Percentiles rank a stretch among this genome's conserved stretches.
Conservation (phyloP, 1,140 invertebrate species). For the Phthorimaea operculella region DNA sequence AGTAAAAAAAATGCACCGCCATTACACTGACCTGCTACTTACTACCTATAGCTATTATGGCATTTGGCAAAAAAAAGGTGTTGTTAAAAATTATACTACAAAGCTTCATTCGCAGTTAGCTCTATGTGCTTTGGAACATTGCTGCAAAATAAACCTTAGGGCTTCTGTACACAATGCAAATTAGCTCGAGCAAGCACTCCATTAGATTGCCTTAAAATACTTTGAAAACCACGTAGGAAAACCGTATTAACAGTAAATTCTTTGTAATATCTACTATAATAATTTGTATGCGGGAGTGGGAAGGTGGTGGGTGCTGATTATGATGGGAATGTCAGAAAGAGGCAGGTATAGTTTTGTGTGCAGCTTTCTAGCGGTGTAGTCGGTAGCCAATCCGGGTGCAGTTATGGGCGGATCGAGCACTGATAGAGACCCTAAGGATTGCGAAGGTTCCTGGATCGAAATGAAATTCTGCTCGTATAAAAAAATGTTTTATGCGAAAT, state of each 20-base stretch:
- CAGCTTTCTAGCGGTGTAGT: constrained; percentile 29
- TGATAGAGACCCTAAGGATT: background rate
- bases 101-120: constrained; percentile 11
- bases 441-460: constrained; percentile 20
- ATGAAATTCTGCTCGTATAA: constrained; percentile 16
- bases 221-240: constrained; percentile 48
- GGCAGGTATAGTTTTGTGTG: constrained; percentile 28
- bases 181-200: background rate
- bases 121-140: constrained; percentile 7
- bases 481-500: too few relatives aligned
- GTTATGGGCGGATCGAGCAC: constrained; percentile 34
- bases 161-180: background rate
- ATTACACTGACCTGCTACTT: constrained; percentile 35
- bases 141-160: constrained; percentile 21
- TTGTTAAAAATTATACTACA: constrained; percentile 49
- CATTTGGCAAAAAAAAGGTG: constrained; percentile 49
- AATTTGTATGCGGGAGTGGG: constrained; percentile 40
- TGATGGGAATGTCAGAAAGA: constrained; percentile 21
- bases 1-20: constrained; percentile 41
- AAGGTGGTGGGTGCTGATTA: constrained; percentile 8
- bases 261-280: constrained; percentile 47
- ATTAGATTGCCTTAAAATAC: constrained; percentile 31
- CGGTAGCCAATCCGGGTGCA: constrained; percentile 51
- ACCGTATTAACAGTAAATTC: constrained; percentile 52
- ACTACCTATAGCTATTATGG: constrained; percentile 39